Evolutionary conservation across 2,888 invertebrate species (phyloP), one percentile per base, ranked within the genome.

Genomic region (Ctenicera cuprea): DNA sequence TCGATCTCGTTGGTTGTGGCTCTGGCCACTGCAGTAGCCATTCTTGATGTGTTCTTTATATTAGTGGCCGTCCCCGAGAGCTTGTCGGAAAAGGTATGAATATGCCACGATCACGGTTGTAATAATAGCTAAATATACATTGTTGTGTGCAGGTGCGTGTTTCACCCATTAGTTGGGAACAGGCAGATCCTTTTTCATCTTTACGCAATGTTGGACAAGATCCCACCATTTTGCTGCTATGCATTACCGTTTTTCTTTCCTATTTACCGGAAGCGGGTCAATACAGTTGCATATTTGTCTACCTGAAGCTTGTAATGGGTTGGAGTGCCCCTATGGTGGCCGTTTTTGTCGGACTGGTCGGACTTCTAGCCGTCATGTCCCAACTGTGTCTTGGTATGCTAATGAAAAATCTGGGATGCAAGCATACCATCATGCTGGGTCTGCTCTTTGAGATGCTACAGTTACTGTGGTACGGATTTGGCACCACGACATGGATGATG

Each of bases 261-360:
- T 99, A 99, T 88, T 90, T 99, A 81, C 99, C 99, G 1, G 99
- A 99, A 89, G 96, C 96, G 45, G 99, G 99, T 80, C 98, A 99
- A 89, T 99, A 99, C 89, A 99, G 99, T 73, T 99, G 99, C 89
- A 98, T 99, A 89, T 99, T 99, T 89, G 99, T 99, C 83, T 99
- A 99, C 89, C 91, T 99, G 80, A 97, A 97, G 89, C 90, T 99
- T 86, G 90, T 97, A 83, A 97, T 99, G 94, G 97, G 96, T 80
- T 99, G 99, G 89, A 94, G 94, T 81, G 95, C 94, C 74, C 93
- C 96, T 84, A 95, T 97, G 91, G 98, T 99, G 82, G 98, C 99
- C 70, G 94, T 97, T 81, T 99, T 98, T 88, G 99, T 99, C 84
- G 99, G 99, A 77, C 92, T 97, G 75, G 96, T 99, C 74, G 99